Conservation (phyloP, 35 echinoderm and acorn worm species). For the Apostichopus japonicus region DNA sequence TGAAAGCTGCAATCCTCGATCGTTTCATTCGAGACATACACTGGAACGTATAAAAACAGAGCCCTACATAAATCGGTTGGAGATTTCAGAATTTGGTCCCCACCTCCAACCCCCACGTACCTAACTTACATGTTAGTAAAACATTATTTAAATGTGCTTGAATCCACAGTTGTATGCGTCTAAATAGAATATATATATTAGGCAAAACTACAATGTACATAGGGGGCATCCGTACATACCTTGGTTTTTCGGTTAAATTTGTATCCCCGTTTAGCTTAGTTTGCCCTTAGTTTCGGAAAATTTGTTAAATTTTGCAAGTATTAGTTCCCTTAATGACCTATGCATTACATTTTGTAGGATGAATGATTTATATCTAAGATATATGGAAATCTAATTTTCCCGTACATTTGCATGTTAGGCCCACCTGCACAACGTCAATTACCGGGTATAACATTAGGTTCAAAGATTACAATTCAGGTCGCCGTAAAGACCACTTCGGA, state of each 20-base stretch:
- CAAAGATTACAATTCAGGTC: not conserved
- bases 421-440: not conserved
- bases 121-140: too few species aligned
- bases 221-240: not conserved
- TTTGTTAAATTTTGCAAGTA: not conserved
- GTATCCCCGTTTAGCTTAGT: not conserved
- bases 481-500: not conserved
- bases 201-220: not conserved
- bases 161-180: too few species aligned
- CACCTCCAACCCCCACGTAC: too few species aligned
- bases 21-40: too few species aligned
- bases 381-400: not conserved
- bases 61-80: too few species aligned
- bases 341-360: not conserved
- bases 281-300: not conserved
- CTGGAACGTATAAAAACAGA: too few species aligned
- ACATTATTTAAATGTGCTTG: too few species aligned
- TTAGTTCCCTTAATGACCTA: not conserved
- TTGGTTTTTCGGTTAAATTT: not conserved
- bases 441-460: not conserved
- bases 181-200: too few species aligned
- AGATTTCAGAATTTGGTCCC: too few species aligned
- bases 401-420: not conserved
- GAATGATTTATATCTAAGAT: not conserved
- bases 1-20: too few species aligned